Base-by-base conservation (phyloP, 1,140 invertebrate genomes). In the Antheraea mylitta region DNA sequence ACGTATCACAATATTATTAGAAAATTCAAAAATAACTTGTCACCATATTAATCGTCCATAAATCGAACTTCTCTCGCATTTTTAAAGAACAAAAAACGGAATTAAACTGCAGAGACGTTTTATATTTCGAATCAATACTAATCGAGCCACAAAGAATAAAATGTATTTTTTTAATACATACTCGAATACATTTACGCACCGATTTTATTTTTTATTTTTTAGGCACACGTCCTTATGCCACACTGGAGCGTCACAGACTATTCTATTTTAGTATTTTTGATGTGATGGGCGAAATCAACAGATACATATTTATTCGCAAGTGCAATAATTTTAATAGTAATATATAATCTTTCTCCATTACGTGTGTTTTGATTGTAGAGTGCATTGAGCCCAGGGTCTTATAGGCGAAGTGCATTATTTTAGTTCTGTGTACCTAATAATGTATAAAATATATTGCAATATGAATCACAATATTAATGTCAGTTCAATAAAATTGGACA, bases 211-310 rank as follows among this genome's bases (percentile, higher is more conserved):
- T 80, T 75, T 78, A 74, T 75, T 45, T 61, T 65, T 68, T 64
- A 68, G 70, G 67, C 73, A 74, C 66, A 79, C 82, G 83, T 86
- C 81, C 70, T 68, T 66, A 66, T 80, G 72, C 70, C 76, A 64
- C 76, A 77, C 73, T 75, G 67, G 78, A 74, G 74, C 69, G 74
- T 75, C 80, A 76, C 78, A 79, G 68, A 90, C 87, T 90, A 84
- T 79, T 90, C 83, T 88, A 88, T 87, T 88, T 88, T 85, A 16
- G 45, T 16, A 53, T 53, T 53, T 53, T 53, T 53, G 45, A 53
- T 53, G 45, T 53, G 45, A 53, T 53, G 45, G 16, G 16, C 11
- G 45, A 53, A 53, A 53, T 53, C 45, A 53, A 53, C 11, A 53
- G 45, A 53, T 53, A 53, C 16, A 53, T 53, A 53, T 53, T 53